Conservation (phyloP, 2,113 vertebrate species). For the Alexandromys fortis region DNA sequence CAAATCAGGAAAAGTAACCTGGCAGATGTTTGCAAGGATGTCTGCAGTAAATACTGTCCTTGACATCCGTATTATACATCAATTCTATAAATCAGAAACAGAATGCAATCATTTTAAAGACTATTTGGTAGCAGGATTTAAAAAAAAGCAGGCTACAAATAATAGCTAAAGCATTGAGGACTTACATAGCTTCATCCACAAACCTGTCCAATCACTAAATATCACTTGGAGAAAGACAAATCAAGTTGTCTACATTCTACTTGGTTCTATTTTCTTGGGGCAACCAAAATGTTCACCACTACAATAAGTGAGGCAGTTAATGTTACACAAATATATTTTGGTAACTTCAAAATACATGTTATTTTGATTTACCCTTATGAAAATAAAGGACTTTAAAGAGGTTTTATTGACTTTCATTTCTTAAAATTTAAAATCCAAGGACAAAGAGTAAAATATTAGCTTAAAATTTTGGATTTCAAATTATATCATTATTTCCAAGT, state of each 20-base stretch:
- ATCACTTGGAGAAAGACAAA: not conserved
- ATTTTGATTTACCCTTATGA: conserved; percentile 53
- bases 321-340: not conserved
- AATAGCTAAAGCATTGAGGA: not conserved
- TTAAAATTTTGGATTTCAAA: conserved; percentile 26
- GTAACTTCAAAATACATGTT: conserved; percentile 35
- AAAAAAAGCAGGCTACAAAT: not conserved
- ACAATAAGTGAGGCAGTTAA: conserved; percentile 9
- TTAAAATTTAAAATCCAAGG: conserved; percentile 52
- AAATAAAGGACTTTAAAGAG: not conserved
- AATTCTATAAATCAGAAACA: conserved; percentile 23
- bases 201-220: not conserved
- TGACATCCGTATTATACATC: not conserved
- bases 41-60: not conserved
- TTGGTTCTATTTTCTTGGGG: not conserved
- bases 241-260: conserved; percentile 1
- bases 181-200: not conserved
- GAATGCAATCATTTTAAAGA: not conserved
- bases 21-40: not conserved
- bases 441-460: conserved; percentile 18
- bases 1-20: not conserved
- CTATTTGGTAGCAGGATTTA: not conserved
- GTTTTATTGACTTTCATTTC: conserved; percentile 45
- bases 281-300: conserved; percentile 24
- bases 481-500: not conserved